Percentiles rank a stretch among this genome's conserved stretches.
phyloP scores from a whole-genome alignment of 2,797 vertebrate genomes.

The Gadopsis marmoratus region DNA sequence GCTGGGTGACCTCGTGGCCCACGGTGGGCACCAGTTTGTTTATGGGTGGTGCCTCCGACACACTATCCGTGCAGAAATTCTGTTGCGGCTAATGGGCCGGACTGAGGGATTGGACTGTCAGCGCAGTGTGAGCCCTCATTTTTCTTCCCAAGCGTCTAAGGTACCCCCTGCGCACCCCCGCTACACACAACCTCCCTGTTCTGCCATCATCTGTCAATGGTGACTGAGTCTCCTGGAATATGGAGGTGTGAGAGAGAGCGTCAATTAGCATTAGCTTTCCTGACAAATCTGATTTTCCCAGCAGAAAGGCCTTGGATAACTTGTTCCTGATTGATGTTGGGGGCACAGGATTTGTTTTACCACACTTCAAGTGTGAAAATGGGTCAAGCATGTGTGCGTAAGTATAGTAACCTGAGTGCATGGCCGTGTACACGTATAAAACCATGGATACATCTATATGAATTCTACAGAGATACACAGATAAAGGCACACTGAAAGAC shows the following conservation, averaged over 20 bases:
- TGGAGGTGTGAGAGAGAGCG: conserved; percentile 88
- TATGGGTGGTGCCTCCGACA: conserved; percentile 89
- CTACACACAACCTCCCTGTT: conserved; percentile 82
- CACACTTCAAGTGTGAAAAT: conserved; percentile 65
- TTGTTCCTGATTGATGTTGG: conserved; percentile 71
- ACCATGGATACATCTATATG: conserved; percentile 6
- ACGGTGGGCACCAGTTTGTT: conserved; percentile 86
- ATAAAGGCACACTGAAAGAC: conserved; percentile 14
- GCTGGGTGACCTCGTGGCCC: conserved; percentile 76
- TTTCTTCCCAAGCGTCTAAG: conserved; percentile 90
- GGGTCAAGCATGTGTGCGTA: conserved; percentile 62
- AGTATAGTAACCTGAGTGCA: conserved; percentile 21
- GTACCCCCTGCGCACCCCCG: conserved; percentile 81
- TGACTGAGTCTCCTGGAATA: conserved; percentile 89
- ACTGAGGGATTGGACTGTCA: conserved; percentile 97
- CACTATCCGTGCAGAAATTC: conserved; percentile 85
- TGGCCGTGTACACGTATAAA: conserved; percentile 11
- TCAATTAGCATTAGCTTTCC: conserved; percentile 90
- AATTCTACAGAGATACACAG: conserved; percentile 33
- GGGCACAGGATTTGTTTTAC: conserved; percentile 58
- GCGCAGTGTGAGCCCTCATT: conserved; percentile 89
- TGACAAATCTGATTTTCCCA: conserved; percentile 81
- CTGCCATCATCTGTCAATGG: conserved; percentile 92
- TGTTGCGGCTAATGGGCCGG: conserved; percentile 86
- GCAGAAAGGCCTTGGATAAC: conserved; percentile 79